Conservation (phyloP, 2,113 vertebrate genomes). For the Xenotilapia caudafasciata region DNA sequence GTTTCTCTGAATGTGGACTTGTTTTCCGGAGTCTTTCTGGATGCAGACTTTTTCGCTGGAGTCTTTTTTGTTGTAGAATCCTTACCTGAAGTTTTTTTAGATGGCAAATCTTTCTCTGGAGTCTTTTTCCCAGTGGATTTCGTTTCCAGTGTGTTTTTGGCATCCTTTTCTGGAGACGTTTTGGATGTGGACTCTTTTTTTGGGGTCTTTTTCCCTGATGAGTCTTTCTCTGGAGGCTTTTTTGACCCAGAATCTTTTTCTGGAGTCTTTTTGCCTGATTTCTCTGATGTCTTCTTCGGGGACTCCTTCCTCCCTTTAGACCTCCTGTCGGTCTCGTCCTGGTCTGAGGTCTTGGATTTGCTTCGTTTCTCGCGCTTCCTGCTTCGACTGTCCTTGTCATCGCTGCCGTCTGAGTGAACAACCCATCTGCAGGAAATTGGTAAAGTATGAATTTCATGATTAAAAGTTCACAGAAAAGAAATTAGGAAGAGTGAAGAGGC, state of each 20-base stretch:
- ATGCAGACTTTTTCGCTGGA: background rate
- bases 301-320: background rate
- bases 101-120: background rate
- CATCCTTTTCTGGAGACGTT: background rate
- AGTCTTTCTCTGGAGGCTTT: background rate
- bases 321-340: background rate
- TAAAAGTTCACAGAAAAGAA: background rate
- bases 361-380: background rate
- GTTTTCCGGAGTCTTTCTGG: background rate
- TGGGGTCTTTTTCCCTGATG: background rate
- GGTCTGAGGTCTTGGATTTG: background rate
- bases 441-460: background rate
- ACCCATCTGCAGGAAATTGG: background rate
- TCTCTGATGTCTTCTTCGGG: background rate
- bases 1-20: background rate
- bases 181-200: background rate
- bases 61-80: background rate
- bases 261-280: background rate
- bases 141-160: background rate
- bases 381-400: background rate
- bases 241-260: background rate
- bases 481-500: fast-evolving
- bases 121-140: background rate
- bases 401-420: background rate
- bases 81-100: background rate